These are phyloP conservation scores for Phocides pigmalion DNA, from an alignment of 1,140 invertebrate species.

Conservation along the genomic window DNA sequence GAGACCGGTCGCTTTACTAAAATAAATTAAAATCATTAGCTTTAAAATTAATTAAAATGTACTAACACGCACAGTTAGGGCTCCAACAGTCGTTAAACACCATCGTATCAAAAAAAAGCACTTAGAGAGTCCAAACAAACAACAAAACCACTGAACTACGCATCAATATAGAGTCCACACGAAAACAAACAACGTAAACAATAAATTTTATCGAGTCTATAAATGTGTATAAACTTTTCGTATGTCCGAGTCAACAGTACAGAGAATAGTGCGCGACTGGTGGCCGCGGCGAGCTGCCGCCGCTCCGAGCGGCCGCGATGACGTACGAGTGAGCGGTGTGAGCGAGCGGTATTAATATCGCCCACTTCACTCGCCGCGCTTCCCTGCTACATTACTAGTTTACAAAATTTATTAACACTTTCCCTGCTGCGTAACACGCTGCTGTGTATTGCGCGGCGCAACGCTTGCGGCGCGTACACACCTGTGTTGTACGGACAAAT, in stretches of 20 bases:
- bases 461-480: too few species aligned
- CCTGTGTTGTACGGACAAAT: too few species aligned
- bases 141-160: background rate
- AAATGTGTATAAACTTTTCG: too few species aligned
- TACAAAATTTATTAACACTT: too few species aligned
- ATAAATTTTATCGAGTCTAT: too few species aligned
- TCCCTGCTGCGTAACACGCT: too few species aligned
- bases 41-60: constrained; percentile 1
- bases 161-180: too few species aligned
- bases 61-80: constrained; percentile 52
- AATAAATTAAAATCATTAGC: too few species aligned
- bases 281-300: background rate
- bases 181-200: too few species aligned
- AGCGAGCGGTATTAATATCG: constrained; percentile 60
- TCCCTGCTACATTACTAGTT: too few species aligned
- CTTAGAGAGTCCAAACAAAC: background rate
- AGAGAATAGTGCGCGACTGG: background rate
- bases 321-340: constrained; percentile 36
- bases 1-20: too few species aligned
- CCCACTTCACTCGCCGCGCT: constrained; percentile 49
- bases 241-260: background rate
- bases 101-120: constrained; percentile 39
- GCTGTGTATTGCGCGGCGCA: too few species aligned
- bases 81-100: constrained; percentile 71
- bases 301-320: background rate